These are phyloP conservation scores for Dendrocincla fuliginosa DNA, from an alignment of 2,797 vertebrate genomes.

Conservation along the genomic window DNA sequence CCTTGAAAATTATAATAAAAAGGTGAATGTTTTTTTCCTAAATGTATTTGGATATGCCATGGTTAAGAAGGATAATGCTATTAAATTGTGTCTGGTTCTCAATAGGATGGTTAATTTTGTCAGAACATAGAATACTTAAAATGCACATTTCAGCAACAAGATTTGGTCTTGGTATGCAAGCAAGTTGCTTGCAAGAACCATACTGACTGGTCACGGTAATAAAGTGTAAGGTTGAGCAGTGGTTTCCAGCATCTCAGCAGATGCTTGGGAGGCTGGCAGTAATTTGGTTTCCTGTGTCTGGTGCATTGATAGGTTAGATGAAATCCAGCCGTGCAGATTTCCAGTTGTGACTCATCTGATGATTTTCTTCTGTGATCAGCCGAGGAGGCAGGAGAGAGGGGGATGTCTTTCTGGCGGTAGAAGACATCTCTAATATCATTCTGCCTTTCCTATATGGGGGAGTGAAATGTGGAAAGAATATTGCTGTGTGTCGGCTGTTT, in stretches of 20 bases:
- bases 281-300: not conserved
- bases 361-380: not conserved
- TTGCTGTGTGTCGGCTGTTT: not conserved
- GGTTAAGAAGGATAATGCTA: not conserved
- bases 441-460: not conserved
- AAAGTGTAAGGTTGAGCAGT: fast-evolving
- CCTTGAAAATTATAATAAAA: not conserved
- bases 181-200: not conserved
- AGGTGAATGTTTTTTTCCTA: not conserved
- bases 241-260: fast-evolving
- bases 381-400: not conserved
- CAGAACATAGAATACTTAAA: not conserved
- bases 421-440: not conserved
- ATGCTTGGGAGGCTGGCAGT: not conserved
- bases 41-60: fast-evolving
- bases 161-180: not conserved
- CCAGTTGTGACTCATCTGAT: not conserved
- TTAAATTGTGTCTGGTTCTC: not conserved
- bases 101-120: not conserved
- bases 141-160: fast-evolving
- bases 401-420: not conserved
- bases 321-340: not conserved
- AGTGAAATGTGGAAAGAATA: not conserved
- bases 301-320: not conserved
- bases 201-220: fast-evolving